Evolutionary conservation across 2,113 vertebrate species (phyloP).

Genomic region (Indicator indicator): DNA sequence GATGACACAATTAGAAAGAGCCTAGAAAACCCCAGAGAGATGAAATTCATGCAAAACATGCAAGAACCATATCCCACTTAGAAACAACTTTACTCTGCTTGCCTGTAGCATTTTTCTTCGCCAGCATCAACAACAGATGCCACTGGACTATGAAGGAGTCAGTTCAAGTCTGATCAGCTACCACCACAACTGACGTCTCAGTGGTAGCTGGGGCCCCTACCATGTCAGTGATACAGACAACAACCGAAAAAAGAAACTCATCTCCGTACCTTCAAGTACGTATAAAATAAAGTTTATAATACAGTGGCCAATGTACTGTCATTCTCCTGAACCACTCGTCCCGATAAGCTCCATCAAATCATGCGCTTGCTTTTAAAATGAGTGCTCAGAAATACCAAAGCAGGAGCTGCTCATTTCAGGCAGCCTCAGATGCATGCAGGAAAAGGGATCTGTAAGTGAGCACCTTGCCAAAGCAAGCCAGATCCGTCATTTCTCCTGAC

Average conservation of each 20-base stretch:
- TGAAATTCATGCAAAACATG: background rate
- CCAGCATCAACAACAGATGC: background rate
- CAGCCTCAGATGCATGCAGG: background rate
- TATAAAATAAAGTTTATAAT: background rate
- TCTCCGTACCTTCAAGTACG: background rate
- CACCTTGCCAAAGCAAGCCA: background rate
- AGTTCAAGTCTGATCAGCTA: background rate
- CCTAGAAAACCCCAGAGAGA: background rate
- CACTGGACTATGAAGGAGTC: background rate
- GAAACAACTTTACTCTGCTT: background rate
- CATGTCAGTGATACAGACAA: background rate
- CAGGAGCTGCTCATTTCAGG: background rate
- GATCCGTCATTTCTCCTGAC: background rate
- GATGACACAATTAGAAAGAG: background rate
- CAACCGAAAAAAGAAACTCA: background rate
- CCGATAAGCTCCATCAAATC: background rate
- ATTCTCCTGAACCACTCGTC: background rate
- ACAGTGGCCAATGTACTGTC: background rate
- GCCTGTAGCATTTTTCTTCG: background rate
- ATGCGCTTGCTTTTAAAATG: background rate
- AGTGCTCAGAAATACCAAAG: background rate
- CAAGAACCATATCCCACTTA: background rate
- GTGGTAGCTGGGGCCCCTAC: background rate
- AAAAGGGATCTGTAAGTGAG: background rate
- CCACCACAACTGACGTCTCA: background rate